Conservation (phyloP, 2,797 vertebrate species). For the Tiaroga cobitis region DNA sequence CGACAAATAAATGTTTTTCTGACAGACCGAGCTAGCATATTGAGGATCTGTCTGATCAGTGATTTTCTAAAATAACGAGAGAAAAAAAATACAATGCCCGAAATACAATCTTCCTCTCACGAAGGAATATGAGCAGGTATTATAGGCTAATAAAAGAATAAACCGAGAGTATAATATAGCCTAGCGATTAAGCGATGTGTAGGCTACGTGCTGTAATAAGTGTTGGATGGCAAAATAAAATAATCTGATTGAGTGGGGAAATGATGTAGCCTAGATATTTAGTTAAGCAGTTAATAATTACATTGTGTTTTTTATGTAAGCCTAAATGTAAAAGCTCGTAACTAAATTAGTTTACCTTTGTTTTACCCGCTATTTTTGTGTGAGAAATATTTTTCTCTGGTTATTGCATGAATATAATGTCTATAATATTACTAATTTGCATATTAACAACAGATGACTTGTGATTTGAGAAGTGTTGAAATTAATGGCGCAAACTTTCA, state of each 20-base stretch:
- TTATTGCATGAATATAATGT: neutral
- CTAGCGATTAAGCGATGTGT: neutral
- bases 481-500: neutral
- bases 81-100: neutral
- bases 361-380: neutral
- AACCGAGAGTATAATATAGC: neutral
- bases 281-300: neutral
- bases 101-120: neutral
- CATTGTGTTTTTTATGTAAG: neutral
- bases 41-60: neutral
- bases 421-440: neutral
- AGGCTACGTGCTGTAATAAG: neutral
- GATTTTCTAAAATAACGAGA: neutral
- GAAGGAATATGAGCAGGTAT: neutral
- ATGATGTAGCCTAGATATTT: neutral
- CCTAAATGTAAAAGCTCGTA: neutral
- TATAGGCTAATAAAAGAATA: neutral
- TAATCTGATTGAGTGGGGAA: neutral
- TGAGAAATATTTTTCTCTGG: neutral
- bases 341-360: neutral
- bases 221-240: neutral
- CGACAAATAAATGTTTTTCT: neutral
- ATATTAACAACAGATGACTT: neutral
- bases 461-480: neutral
- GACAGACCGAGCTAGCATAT: neutral